A percentile compares a stretch with the other conserved stretches of the same genome.
phyloP scores from a whole-genome alignment of 2,113 vertebrate genomes.

The Mastomys coucha region DNA sequence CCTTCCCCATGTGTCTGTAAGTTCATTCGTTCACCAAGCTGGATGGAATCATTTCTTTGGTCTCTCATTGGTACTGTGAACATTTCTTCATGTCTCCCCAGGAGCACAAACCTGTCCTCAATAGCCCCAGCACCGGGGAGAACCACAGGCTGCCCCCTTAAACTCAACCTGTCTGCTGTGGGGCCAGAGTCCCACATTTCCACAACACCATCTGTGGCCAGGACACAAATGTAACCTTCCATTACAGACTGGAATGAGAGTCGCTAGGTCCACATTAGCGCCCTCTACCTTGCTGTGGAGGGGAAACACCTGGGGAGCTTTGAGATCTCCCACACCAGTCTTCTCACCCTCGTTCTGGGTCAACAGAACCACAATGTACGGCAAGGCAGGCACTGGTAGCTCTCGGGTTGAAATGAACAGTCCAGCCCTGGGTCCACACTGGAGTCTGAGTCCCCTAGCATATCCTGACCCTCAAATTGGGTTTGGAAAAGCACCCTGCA shows the following conservation, averaged over 20 bases:
- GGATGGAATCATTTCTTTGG: neutral
- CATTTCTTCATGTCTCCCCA: neutral
- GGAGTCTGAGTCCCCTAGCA: rapidly evolving
- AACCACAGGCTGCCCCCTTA: neutral
- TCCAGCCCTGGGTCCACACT: no score
- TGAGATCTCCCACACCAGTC: neutral
- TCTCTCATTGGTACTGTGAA: neutral
- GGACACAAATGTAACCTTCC: neutral
- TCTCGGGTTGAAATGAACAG: neutral
- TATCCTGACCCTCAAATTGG: no score
- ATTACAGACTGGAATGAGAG: rapidly evolving
- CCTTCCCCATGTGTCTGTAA: neutral
- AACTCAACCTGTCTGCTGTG: neutral
- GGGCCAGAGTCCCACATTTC: rapidly evolving
- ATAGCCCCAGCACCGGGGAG: neutral
- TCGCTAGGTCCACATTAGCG: neutral
- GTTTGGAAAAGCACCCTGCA: neutral
- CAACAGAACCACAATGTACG: neutral
- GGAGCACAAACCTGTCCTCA: neutral
- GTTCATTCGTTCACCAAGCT: neutral
- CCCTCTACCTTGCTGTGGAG: rapidly evolving
- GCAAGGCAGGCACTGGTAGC: neutral
- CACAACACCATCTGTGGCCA: rapidly evolving
- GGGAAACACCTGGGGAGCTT: no score
- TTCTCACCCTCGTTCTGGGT: no score